Conservation (phyloP, 2,113 vertebrate species). For the Melospiza georgiana region DNA sequence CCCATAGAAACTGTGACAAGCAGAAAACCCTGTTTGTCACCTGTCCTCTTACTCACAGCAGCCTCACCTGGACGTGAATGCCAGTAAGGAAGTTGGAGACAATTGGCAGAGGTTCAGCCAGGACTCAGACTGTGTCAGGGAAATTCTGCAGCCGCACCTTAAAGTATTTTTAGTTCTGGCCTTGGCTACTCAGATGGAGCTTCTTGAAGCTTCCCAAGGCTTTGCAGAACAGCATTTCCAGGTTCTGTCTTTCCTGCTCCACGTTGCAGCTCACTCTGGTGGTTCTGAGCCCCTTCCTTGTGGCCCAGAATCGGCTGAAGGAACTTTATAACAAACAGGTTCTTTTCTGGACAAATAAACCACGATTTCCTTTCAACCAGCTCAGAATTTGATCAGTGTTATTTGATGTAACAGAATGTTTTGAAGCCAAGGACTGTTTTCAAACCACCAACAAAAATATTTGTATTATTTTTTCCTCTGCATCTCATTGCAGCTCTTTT, state of each 20-base stretch:
- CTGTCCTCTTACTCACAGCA: rapidly evolving
- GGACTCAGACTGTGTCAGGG: not conserved
- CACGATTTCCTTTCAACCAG: constrained; percentile 15
- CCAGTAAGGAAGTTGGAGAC: rapidly evolving
- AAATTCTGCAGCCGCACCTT: not conserved
- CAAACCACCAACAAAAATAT: not conserved
- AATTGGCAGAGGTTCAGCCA: not conserved
- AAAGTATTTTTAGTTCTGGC: not conserved
- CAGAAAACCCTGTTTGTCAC: rapidly evolving
- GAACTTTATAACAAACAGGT: not conserved
- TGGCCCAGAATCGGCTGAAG: not conserved
- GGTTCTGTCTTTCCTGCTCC: not conserved
- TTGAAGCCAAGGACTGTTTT: not conserved
- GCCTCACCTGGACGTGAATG: rapidly evolving
- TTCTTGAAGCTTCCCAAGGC: not conserved
- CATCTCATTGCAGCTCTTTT: not conserved
- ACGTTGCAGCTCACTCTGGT: rapidly evolving
- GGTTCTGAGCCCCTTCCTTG: not conserved
- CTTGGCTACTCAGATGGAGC: not conserved
- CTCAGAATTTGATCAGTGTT: rapidly evolving
- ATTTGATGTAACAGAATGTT: not conserved
- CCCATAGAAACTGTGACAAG: rapidly evolving
- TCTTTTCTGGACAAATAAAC: not conserved
- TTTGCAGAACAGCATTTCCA: not conserved
- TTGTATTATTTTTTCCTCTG: not conserved